Base-by-base conservation (phyloP, 2,888 invertebrate genomes). In the Carabus problematicus region DNA sequence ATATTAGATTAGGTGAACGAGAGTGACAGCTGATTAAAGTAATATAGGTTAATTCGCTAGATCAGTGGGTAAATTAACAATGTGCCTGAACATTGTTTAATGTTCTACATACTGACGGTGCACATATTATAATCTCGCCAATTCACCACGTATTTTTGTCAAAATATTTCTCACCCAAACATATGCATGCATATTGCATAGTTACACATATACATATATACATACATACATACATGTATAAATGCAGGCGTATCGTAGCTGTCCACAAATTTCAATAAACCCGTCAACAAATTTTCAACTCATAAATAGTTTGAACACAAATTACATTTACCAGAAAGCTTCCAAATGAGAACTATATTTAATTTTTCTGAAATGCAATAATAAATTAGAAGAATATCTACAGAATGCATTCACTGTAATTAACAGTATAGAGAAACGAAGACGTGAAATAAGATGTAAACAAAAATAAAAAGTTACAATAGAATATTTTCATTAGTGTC, bases 31-130 rank as follows among this genome's bases (percentile, higher is more conserved):
- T 43, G 56, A 64, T 64, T 64, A 58, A 64, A 61, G 52, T 54
- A 55, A 64, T 64, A 49, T 47, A 58, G 52, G 60, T 67, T 67
- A 67, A 67, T 67, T 54, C 60, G 9, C 29, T 41, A 67, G 60
- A 67, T 67, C 67, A 60, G 47, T 67, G 49, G 60, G 60, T 52
- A 67, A 67, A 67, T 67, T 49, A 67, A 67, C 67, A 67, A 61
- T 45, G 45, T 39, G 43, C 42, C 42, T 41, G 14, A 29, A n/a
- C n/a, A n/a, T n/a, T 43, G 16, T 59, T 43, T 58, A 58, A 59
- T 59, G 59, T 42, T 16, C 42, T 59, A 29, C 6, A 29, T 29
- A 6, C 6, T 29, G 29, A 6, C 2, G 29, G 29, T 29, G 29
- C 29, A 29, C 6, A 29, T 29, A 29, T 29, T 3, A 12, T 49